Conservation (phyloP, 2,797 vertebrate species). For the Agapornis canus region DNA sequence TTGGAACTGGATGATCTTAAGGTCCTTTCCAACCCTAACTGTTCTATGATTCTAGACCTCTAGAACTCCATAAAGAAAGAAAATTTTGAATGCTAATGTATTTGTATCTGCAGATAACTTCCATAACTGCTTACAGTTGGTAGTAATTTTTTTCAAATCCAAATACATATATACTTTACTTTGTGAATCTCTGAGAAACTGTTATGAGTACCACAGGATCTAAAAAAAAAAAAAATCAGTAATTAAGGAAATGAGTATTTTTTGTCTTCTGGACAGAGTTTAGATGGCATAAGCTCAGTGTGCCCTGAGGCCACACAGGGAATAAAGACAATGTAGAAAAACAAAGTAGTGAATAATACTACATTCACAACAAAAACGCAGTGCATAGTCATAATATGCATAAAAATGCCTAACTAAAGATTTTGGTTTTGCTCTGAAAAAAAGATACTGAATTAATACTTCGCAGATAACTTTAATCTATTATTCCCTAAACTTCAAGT, state of each 20-base stretch:
- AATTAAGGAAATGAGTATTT: background rate
- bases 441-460: background rate
- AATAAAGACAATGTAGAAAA: background rate
- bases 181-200: background rate
- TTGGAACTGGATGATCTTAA: no score
- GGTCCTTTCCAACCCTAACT: no score
- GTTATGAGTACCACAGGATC: accelerated
- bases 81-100: background rate
- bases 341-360: background rate
- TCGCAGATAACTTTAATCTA: background rate
- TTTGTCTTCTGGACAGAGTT: background rate
- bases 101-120: background rate
- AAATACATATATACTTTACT: background rate
- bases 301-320: background rate
- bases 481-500: background rate
- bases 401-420: background rate
- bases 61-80: background rate
- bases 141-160: background rate
- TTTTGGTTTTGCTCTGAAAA: background rate
- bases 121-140: background rate
- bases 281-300: background rate
- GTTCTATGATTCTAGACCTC: background rate
- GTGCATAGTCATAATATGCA: background rate
- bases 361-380: background rate
- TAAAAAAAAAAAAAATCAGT: background rate